These are phyloP conservation scores for Thumatha senex DNA, from an alignment of 2,888 invertebrate species.

Conservation along the genomic window DNA sequence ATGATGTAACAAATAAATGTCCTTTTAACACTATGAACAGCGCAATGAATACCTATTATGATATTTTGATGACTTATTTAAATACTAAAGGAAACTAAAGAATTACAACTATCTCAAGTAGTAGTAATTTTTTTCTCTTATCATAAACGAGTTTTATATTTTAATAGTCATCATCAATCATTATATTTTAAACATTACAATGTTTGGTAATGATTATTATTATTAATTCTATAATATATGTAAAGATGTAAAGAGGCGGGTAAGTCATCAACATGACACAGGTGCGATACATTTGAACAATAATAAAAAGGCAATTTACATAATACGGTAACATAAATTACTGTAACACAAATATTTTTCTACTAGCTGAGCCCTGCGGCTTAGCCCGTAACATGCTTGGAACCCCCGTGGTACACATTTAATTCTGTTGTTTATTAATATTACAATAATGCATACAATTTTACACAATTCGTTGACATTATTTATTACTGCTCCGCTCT, in stretches of 20 bases:
- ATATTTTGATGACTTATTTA: slow-evolving; percentile 8
- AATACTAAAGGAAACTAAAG: slow-evolving; percentile 27
- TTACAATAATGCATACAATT: too few species aligned
- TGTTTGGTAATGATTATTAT: slow-evolving; percentile 11
- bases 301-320: slow-evolving; percentile 28
- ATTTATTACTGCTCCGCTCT: too few species aligned
- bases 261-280: slow-evolving; percentile 16
- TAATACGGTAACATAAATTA: slow-evolving; percentile 32
- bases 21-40: slow-evolving; percentile 1
- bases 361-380: too few species aligned
- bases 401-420: too few species aligned
- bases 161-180: slow-evolving; percentile 14
- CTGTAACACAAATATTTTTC: slow-evolving; percentile 35
- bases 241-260: slow-evolving; percentile 8
- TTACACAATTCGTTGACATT: too few species aligned
- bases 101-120: slow-evolving; percentile 24
- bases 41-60: slow-evolving; percentile 9
- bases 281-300: slow-evolving; percentile 20
- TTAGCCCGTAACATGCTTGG: too few species aligned
- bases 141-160: slow-evolving; percentile 14
- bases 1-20: not conserved
- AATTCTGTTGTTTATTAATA: too few species aligned
- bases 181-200: slow-evolving; percentile 14
- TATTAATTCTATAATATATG: slow-evolving; percentile 1
- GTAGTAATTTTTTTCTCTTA: slow-evolving; percentile 15